phyloP scores from a whole-genome alignment of 2,888 invertebrate species.

The Phoronis australis region DNA sequence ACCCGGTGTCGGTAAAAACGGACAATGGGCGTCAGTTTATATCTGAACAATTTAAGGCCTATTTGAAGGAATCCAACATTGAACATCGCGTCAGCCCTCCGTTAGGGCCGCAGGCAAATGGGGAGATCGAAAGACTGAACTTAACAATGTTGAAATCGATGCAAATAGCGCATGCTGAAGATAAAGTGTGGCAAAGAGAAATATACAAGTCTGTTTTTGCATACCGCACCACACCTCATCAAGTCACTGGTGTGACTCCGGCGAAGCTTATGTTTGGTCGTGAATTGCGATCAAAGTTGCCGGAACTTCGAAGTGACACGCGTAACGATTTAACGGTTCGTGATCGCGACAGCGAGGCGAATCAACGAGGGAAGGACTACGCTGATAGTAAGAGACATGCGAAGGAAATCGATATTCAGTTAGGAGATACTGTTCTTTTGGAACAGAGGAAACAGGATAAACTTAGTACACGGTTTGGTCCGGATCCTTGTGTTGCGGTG shows the following conservation, averaged over 20 bases:
- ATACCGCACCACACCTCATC: conserved; percentile 17
- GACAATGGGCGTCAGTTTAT: conserved; percentile 20
- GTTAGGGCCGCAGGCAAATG: conserved; percentile 17
- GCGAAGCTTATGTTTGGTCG: conserved; percentile 14
- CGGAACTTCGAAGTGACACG: conserved; percentile 3
- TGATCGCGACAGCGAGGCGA: conserved; percentile 8
- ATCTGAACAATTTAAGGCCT: conserved; percentile 10
- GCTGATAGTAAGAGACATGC: conserved; percentile 6
- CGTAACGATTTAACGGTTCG: conserved; percentile 1
- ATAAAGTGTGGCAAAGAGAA: conserved; percentile 12
- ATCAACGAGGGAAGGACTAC: conserved; percentile 4
- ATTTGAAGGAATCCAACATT: conserved; percentile 13
- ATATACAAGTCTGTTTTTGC: conserved; percentile 12
- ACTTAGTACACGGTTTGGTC: conserved; percentile 7
- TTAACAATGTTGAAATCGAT: conserved; percentile 16
- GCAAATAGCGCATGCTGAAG: conserved; percentile 13
- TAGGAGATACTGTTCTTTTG: conserved; percentile 10
- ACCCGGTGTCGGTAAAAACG: conserved; percentile 12
- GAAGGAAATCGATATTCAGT: conserved; percentile 1
- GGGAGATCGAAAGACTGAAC: conserved; percentile 21
- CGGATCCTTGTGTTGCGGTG: conserved; percentile 4
- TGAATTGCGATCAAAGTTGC: conserved; percentile 14
- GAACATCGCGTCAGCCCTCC: conserved; percentile 13
- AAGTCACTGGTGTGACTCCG: conserved; percentile 14
- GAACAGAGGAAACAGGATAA: conserved; percentile 8